Conservation (phyloP, 2,797 vertebrate genomes). For the Carduelis carduelis region DNA sequence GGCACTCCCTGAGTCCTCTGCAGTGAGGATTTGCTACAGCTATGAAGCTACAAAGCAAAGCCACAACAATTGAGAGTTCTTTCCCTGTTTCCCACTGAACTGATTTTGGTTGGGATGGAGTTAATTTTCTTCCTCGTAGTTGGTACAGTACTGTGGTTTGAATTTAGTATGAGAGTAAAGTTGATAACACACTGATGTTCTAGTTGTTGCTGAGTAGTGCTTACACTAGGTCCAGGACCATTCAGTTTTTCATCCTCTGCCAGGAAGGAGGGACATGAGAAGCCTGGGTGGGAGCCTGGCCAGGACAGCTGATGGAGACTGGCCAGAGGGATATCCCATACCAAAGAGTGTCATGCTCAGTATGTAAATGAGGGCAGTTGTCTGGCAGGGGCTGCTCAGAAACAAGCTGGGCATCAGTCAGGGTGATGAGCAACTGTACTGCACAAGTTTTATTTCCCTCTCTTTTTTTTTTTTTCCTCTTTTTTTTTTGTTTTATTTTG, state of each 20-base stretch:
- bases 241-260: neutral
- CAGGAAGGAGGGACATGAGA: neutral
- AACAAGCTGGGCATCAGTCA: neutral
- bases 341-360: neutral
- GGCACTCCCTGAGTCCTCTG: neutral
- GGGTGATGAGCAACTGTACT: neutral
- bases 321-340: neutral
- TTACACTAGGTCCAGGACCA: neutral
- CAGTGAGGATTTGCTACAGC: neutral
- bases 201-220: neutral
- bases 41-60: neutral
- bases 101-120: neutral
- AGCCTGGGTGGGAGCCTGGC: neutral
- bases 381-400: neutral
- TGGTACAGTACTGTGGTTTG: neutral
- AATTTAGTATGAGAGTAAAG: neutral
- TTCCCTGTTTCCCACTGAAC: neutral
- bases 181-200: neutral
- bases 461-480: accelerated
- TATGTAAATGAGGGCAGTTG: neutral
- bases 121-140: neutral
- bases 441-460: neutral
- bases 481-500: too few species aligned
- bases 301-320: neutral
- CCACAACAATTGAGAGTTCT: neutral